A percentile compares a stretch with the other conserved stretches of the same genome.
Evolutionary conservation across 2,888 invertebrate species (phyloP).

Genomic region (Tinea semifulvella): DNA sequence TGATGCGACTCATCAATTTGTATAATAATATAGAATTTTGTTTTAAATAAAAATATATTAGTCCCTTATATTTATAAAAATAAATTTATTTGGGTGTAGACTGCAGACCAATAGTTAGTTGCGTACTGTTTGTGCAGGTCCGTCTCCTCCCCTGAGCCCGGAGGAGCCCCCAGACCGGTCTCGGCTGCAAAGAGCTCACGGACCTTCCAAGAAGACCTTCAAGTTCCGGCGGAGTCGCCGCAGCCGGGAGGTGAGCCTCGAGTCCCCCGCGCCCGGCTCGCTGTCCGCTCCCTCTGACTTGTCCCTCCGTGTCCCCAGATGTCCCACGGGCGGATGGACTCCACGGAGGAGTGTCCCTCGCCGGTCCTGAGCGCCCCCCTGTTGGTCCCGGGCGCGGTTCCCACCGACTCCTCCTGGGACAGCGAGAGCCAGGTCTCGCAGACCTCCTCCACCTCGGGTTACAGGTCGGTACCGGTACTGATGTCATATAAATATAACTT

Average conservation of each 20-base stretch:
- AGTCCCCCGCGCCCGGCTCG: too few species aligned
- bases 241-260: slow-evolving; percentile 70
- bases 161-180: slow-evolving; percentile 68
- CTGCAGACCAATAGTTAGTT: too few species aligned
- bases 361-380: slow-evolving; percentile 27
- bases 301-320: too few species aligned
- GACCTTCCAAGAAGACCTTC: slow-evolving; percentile 94
- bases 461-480: too few species aligned
- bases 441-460: slow-evolving; percentile 88
- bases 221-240: slow-evolving; percentile 82
- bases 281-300: too few species aligned
- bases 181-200: slow-evolving; percentile 89
- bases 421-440: slow-evolving; percentile 78
- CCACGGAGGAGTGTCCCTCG: not conserved
- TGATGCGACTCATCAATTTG: too few species aligned
- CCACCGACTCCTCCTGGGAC: slow-evolving; percentile 80
- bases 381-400: slow-evolving; percentile 29
- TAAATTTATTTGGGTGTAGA: too few species aligned
- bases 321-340: slow-evolving; percentile 3
- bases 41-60: too few species aligned
- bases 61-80: too few species aligned
- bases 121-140: too few species aligned
- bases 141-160: slow-evolving; percentile 77
- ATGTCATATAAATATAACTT: too few species aligned
- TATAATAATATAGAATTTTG: too few species aligned